Conservation (phyloP, 2,888 invertebrate species). For the Conomelus anceps region DNA sequence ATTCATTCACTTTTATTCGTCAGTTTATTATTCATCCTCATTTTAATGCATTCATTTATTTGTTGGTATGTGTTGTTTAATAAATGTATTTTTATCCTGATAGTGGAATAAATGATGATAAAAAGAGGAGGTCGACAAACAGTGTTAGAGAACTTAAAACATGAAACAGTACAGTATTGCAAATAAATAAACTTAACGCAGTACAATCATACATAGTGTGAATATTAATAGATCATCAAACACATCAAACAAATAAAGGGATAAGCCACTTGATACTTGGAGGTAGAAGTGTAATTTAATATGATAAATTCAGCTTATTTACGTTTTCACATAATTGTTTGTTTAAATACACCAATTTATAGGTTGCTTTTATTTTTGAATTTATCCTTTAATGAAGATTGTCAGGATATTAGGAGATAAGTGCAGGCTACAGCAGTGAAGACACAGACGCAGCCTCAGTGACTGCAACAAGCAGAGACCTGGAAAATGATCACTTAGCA, state of each 20-base stretch:
- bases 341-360: not conserved
- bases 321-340: not conserved
- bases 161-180: slow-evolving; percentile 30
- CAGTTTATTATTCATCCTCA: slow-evolving; percentile 4
- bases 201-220: not conserved
- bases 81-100: not conserved
- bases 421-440: not conserved
- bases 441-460: not conserved
- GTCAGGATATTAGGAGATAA: not conserved
- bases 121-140: slow-evolving; percentile 32
- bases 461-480: not conserved
- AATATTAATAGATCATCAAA: not conserved
- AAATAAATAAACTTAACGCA: not conserved
- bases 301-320: slow-evolving; percentile 3
- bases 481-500: not conserved
- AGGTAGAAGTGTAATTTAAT: slow-evolving; percentile 45
- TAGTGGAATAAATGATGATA: not conserved
- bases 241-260: slow-evolving; percentile 45
- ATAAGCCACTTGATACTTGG: slow-evolving; percentile 53
- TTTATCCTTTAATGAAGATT: not conserved
- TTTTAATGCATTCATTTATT: slow-evolving; percentile 3
- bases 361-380: not conserved
- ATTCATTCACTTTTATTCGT: slow-evolving; percentile 19
- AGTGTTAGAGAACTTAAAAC: slow-evolving; percentile 25
- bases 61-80: not conserved